These are phyloP conservation scores for Busseola fusca DNA, from an alignment of 2,888 invertebrate genomes.

Conservation along the genomic window DNA sequence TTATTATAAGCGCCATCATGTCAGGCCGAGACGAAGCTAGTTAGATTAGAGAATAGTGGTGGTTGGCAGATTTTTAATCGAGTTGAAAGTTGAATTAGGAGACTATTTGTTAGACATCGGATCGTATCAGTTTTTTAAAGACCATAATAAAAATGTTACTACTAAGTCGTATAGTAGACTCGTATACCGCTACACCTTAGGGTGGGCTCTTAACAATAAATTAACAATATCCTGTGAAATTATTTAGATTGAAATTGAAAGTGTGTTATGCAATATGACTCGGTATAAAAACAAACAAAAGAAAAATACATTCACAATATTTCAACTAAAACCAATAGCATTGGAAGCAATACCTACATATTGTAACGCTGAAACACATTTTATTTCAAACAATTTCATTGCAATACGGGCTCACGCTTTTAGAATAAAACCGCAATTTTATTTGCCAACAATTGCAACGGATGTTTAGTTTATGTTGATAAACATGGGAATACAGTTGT, in stretches of 20 bases:
- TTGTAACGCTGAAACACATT: neutral
- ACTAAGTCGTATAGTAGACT: neutral
- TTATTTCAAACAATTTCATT: conserved; percentile 8
- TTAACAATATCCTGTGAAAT: neutral
- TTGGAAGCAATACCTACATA: conserved; percentile 1
- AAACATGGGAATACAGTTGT: neutral
- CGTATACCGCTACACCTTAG: no score
- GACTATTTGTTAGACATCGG: neutral
- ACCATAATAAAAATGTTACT: neutral
- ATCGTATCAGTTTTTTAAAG: neutral
- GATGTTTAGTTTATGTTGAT: neutral
- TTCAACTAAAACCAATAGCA: neutral
- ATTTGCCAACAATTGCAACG: neutral
- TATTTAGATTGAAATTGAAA: neutral
- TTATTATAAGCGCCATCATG: no score
- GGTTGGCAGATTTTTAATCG: neutral
- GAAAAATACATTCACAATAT: neutral
- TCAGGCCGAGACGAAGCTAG: no score
- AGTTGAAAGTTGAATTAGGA: neutral
- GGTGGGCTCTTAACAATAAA: neutral
- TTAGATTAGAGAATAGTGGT: no score
- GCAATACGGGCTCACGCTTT: neutral
- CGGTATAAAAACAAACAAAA: neutral
- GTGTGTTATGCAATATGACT: neutral
- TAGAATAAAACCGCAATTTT: neutral